Evolutionary conservation across 2,888 invertebrate genomes (phyloP).

Genomic region (Allophyes oxyacanthae): DNA sequence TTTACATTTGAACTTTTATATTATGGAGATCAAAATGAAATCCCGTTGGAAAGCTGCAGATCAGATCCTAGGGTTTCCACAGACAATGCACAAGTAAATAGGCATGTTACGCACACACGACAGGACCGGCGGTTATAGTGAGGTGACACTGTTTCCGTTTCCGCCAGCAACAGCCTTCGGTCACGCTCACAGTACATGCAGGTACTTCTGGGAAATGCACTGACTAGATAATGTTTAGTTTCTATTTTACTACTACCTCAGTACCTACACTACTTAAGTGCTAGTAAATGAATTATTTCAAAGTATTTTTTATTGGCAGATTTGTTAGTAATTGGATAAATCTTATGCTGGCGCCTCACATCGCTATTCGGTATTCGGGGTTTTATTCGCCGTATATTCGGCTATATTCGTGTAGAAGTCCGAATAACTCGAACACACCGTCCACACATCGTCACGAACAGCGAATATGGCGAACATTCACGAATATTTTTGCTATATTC

Average conservation of each 20-base stretch:
- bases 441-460: no score
- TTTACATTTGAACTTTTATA: no score
- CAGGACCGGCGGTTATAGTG: constrained; percentile 8
- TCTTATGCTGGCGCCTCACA: no score
- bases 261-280: background rate
- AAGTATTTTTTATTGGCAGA: no score
- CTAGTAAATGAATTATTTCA: no score
- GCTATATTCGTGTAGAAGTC: no score
- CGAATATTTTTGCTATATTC: no score
- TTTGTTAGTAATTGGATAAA: no score
- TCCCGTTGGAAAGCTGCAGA: background rate
- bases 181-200: constrained; percentile 29
- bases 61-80: background rate
- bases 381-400: no score
- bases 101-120: constrained; percentile 1
- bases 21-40: background rate
- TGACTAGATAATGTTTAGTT: background rate
- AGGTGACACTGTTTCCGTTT: constrained; percentile 50
- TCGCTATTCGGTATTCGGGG: no score
- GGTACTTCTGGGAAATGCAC: background rate
- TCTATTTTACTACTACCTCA: background rate
- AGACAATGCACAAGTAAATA: background rate
- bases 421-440: no score
- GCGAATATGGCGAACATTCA: no score
- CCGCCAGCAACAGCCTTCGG: constrained; percentile 44